Percentiles rank a stretch among this genome's conserved stretches.
phyloP scores from a whole-genome alignment of 2,113 vertebrate genomes.

The Addax nasomaculatus region DNA sequence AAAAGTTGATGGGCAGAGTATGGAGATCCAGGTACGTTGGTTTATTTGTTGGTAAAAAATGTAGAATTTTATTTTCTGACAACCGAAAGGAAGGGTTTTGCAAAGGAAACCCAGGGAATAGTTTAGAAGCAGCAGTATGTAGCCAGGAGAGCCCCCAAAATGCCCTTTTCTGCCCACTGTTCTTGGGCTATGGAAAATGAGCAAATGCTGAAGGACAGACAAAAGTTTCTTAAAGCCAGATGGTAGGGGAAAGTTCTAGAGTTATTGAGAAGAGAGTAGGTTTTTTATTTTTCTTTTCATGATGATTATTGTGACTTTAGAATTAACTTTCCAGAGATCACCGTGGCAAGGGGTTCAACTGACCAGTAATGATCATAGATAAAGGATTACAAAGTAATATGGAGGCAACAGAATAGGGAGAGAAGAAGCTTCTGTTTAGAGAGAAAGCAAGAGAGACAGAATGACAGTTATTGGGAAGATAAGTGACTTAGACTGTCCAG shows the following conservation, averaged over 20 bases:
- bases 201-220: neutral
- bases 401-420: neutral
- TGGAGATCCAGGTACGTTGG: neutral
- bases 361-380: neutral
- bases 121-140: neutral
- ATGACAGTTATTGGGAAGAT: neutral
- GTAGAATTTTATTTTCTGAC: neutral
- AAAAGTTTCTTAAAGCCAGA: neutral
- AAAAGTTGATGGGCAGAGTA: neutral
- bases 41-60: neutral
- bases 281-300: neutral
- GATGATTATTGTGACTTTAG: neutral
- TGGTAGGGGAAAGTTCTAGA: neutral
- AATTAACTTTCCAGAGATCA: neutral
- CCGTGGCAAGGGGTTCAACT: neutral
- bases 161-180: neutral
- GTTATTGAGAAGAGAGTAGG: neutral
- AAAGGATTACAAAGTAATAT: neutral
- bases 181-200: neutral
- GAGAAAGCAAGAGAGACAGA: neutral
- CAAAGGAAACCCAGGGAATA: neutral
- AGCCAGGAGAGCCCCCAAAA: neutral
- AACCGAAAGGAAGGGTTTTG: neutral
- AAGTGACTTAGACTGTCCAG: neutral
- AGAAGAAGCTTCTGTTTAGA: neutral